Evolutionary conservation across 2,888 invertebrate genomes (phyloP).

Genomic region (Leptopilina myrica): DNA sequence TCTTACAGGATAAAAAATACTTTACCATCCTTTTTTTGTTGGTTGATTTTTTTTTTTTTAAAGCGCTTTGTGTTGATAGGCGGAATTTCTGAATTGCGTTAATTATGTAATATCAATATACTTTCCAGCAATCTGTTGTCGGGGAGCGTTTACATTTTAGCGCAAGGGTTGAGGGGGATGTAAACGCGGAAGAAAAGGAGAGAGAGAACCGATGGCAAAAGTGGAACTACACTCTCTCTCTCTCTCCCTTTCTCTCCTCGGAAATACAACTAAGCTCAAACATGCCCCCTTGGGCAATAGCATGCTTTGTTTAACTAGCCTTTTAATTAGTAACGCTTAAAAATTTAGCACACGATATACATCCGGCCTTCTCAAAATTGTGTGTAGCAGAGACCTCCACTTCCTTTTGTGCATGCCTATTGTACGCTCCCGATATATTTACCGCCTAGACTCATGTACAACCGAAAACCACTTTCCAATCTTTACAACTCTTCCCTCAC

Average conservation of each 20-base stretch:
- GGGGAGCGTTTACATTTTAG: not conserved
- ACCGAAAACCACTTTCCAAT: constrained; percentile 42
- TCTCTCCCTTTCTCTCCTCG: constrained; percentile 47
- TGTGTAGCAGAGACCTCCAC: constrained; percentile 55
- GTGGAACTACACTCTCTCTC: constrained; percentile 11
- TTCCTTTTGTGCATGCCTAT: constrained; percentile 63
- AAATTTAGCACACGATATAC: constrained; percentile 76
- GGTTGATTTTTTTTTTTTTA: not conserved
- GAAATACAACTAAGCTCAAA: constrained; percentile 60
- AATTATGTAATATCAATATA: not conserved
- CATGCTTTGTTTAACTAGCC: constrained; percentile 76
- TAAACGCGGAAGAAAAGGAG: not conserved
- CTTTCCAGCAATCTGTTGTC: constrained; percentile 3
- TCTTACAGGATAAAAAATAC: not conserved
- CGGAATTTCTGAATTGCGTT: not conserved
- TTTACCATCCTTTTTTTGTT: not conserved
- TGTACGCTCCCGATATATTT: constrained; percentile 69
- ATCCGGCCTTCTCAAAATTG: constrained; percentile 72
- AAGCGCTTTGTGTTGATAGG: not conserved
- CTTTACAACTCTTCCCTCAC: constrained; percentile 45
- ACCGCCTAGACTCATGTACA: constrained; percentile 59
- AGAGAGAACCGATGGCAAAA: not conserved
- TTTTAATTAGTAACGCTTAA: constrained; percentile 78
- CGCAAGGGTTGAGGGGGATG: not conserved
- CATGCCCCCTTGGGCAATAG: constrained; percentile 68